Base-by-base conservation (phyloP, 2,888 invertebrate genomes). In the Podabrus alpinus region DNA sequence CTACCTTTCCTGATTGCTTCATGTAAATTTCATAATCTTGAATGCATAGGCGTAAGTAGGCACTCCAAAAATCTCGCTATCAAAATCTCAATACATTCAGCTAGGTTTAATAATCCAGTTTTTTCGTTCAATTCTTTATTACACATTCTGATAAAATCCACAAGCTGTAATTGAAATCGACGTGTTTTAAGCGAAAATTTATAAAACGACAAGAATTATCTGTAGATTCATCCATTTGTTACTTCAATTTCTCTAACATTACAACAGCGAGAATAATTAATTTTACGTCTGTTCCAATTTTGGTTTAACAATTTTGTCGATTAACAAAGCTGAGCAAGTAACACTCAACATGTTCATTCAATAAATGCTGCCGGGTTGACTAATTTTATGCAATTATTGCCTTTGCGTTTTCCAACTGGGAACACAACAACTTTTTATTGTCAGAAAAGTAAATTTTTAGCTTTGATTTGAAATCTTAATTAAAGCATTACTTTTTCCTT, bases 281-380 rank as follows among this genome's bases (percentile, higher is more conserved):
- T 73, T 73, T 73, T 59, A 60, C 69, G 69, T 73, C 64, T 68
- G 66, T 64, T 66, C 66, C 68, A 72, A 68, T 72, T 71, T 66
- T 59, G 66, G 66, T 66, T 66, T 24, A 70, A 71, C 66, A 71
- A 71, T 71, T 71, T 29, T 66, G 59, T 29, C 66, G 66, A 71
- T 71, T 71, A 71, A 66, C 66, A 66, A 60, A 25, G 66, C 71
- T 70, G 59, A 60, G 66, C 71, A 66, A 71, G 59, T 71, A 71
- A 71, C 71, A 66, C 71, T 71, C 71, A 71, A 66, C 71, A 71
- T 71, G 66, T 45, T 71, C 66, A 59, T 45, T 66, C 71, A 66
- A 71, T 71, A 71, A 71, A 71, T 71, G 66, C 71, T 66, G 66
- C n/a, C 16, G 66, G 66, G 71, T 71, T 71, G 71, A 71, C 66